phyloP scores from a whole-genome alignment of 2,888 invertebrate species.

The Synergus gifuensis region DNA sequence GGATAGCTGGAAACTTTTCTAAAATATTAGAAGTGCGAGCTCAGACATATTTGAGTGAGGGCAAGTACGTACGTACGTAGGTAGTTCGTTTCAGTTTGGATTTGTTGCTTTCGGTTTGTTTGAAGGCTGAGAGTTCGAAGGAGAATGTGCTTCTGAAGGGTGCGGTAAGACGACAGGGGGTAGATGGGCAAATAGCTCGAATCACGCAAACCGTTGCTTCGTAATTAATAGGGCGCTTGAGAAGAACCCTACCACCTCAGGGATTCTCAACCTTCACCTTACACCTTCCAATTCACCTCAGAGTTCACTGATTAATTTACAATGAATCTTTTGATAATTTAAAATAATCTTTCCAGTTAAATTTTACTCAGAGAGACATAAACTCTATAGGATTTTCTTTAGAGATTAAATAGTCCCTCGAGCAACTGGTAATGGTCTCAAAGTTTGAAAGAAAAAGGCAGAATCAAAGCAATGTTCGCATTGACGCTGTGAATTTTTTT shows the following conservation, averaged over 20 bases:
- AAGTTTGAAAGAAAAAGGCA: neutral
- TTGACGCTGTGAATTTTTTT: neutral
- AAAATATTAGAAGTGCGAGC: constrained; percentile 61
- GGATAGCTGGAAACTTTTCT: constrained; percentile 58
- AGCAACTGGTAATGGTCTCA: neutral
- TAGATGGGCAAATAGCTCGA: constrained; percentile 66
- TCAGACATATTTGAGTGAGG: constrained; percentile 49
- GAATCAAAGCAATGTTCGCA: neutral
- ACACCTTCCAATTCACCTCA: neutral
- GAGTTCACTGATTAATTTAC: neutral
- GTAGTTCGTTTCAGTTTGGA: constrained; percentile 39
- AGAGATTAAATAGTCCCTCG: neutral
- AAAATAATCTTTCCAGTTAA: neutral
- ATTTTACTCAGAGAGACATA: neutral
- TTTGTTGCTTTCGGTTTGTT: constrained; percentile 50
- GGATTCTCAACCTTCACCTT: constrained; percentile 42
- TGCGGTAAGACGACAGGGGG: constrained; percentile 52
- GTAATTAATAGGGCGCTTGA: constrained; percentile 71
- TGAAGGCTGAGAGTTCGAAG: constrained; percentile 48
- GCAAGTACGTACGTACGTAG: constrained; percentile 25
- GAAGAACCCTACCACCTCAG: constrained; percentile 52
- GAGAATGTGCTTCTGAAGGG: constrained; percentile 50
- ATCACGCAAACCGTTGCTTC: constrained; percentile 69
- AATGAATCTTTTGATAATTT: neutral
- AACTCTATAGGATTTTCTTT: neutral